A percentile compares a stretch with the other conserved stretches of the same genome.
These are phyloP conservation scores for Spea bombifrons DNA, from an alignment of 2,113 vertebrate species.

Conservation along the genomic window DNA sequence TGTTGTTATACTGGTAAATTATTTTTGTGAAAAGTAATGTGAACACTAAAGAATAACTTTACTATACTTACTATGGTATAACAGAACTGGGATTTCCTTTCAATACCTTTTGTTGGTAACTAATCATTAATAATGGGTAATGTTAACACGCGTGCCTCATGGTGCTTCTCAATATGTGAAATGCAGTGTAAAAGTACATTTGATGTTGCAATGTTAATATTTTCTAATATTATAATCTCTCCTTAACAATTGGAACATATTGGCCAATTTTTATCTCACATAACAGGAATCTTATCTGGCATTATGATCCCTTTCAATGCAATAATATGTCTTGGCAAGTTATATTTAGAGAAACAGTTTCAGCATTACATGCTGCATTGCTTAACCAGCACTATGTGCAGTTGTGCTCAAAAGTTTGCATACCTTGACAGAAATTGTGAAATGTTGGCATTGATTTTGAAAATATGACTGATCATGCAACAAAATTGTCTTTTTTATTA, in stretches of 20 bases:
- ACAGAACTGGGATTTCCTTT: neutral
- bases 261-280: conserved; percentile 37
- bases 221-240: neutral
- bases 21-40: neutral
- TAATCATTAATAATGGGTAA: neutral
- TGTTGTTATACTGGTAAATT: no score
- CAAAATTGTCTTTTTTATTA: no score
- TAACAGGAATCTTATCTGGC: conserved; percentile 35
- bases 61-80: no score
- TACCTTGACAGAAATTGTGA: no score
- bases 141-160: neutral
- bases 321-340: conserved; percentile 14
- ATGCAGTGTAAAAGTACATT: neutral
- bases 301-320: conserved; percentile 14
- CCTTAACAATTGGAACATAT: conserved; percentile 23
- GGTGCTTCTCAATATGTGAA: neutral
- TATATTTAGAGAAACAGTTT: conserved; percentile 13
- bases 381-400: conserved; percentile 28
- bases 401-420: neutral
- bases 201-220: neutral
- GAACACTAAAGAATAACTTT: neutral
- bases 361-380: conserved; percentile 31
- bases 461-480: no score
- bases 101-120: neutral
- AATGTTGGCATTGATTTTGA: no score